Evolutionary conservation across 2,888 invertebrate genomes (phyloP).

Genomic region (Athrips mouffetella): DNA sequence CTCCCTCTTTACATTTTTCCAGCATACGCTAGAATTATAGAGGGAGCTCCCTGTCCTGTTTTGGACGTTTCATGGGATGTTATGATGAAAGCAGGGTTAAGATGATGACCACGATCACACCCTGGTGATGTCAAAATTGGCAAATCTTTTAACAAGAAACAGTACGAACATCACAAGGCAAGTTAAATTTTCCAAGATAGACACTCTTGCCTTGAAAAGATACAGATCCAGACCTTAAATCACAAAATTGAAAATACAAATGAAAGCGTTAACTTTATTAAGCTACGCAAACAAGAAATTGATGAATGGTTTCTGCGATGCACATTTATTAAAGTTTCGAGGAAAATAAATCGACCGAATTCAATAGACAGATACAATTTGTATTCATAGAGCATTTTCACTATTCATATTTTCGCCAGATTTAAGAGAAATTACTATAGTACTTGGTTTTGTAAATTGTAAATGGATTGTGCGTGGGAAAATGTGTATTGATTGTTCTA

Average conservation of each 20-base stretch:
- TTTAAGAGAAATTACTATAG: slow-evolving; percentile 9
- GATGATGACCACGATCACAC: no score
- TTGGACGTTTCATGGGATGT: no score
- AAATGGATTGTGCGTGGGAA: slow-evolving; percentile 1
- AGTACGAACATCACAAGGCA: no score
- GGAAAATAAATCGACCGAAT: slow-evolving; percentile 19
- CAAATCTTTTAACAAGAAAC: no score
- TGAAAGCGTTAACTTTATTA: slow-evolving; percentile 67
- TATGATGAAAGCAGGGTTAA: no score
- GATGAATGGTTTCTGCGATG: slow-evolving; percentile 57
- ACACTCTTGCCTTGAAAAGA: no score
- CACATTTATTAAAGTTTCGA: slow-evolving; percentile 36
- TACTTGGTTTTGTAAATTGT: slow-evolving; percentile 1
- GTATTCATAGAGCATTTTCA: slow-evolving; percentile 10
- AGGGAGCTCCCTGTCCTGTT: no score
- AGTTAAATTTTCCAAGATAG: no score
- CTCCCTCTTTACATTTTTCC: no score
- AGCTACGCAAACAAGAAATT: slow-evolving; percentile 60
- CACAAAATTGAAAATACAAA: slow-evolving; percentile 65
- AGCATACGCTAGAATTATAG: no score
- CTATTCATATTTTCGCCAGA: slow-evolving; percentile 3
- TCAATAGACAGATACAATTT: slow-evolving; percentile 8
- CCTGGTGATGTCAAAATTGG: no score
- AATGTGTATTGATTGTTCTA: neutral
- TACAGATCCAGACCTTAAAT: no score